phyloP scores from a whole-genome alignment of 2,888 invertebrate species.

The Drosophila vallismaia region DNA sequence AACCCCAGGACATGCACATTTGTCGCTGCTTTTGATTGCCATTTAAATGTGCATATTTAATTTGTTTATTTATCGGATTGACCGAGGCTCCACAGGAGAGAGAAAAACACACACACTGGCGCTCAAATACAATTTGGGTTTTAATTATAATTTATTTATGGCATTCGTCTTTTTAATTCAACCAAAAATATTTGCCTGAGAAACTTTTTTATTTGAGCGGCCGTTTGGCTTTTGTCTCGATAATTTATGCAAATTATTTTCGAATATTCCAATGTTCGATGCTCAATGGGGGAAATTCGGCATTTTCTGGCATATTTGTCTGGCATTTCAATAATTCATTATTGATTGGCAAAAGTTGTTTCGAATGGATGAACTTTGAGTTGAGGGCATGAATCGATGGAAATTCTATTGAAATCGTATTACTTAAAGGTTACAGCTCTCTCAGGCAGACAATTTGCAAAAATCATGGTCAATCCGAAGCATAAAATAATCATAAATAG shows the following conservation, averaged over 20 bases:
- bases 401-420: constrained; percentile 24
- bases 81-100: constrained; percentile 14
- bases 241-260: constrained; percentile 65
- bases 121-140: constrained; percentile 56
- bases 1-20: constrained; percentile 31
- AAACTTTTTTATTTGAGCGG: constrained; percentile 30
- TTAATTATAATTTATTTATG: constrained; percentile 50
- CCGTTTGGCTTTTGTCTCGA: constrained; percentile 46
- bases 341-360: constrained; percentile 31
- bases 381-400: constrained; percentile 16
- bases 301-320: constrained; percentile 8
- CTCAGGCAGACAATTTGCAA: neutral
- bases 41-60: constrained; percentile 66
- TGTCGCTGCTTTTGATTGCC: constrained; percentile 46
- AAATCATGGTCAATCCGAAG: neutral
- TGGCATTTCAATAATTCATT: constrained; percentile 35
- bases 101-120: constrained; percentile 20
- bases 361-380: constrained; percentile 38
- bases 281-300: constrained; percentile 24
- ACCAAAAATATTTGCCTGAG: constrained; percentile 28
- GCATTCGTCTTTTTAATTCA: constrained; percentile 45
- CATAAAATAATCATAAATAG: neutral
- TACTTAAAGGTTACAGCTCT: neutral
- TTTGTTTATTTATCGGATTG: constrained; percentile 53
- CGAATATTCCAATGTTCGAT: constrained; percentile 23